phyloP scores from a whole-genome alignment of 2,888 invertebrate species.

The Brachylomia viminalis region DNA sequence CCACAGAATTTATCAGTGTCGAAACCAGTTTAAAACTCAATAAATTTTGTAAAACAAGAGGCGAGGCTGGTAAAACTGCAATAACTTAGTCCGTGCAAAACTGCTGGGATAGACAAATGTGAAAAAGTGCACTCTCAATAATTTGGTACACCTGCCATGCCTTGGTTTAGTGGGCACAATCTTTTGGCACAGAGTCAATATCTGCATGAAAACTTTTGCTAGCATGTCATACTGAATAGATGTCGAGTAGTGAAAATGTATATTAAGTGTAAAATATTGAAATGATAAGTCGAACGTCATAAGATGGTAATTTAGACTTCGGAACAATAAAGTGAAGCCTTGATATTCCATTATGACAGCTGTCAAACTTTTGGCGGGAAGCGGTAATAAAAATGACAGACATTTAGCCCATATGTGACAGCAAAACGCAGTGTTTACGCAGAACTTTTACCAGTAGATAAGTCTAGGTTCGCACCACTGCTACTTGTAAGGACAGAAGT shows the following conservation, averaged over 20 bases:
- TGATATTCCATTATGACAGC: constrained; percentile 9
- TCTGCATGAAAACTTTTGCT: constrained; percentile 6
- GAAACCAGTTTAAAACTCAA: constrained; percentile 43
- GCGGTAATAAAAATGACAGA: not conserved
- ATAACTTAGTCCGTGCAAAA: constrained; percentile 42
- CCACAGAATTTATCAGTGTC: constrained; percentile 35
- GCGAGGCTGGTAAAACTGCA: constrained; percentile 31
- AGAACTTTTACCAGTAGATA: not conserved
- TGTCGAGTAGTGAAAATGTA: not conserved
- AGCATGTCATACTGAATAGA: constrained; percentile 1
- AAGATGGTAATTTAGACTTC: not conserved
- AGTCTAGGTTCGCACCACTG: not conserved
- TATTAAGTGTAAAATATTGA: not conserved
- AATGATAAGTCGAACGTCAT: not conserved
- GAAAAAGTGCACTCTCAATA: constrained; percentile 51
- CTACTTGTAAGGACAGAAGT: not conserved
- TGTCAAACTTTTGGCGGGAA: constrained; percentile 30
- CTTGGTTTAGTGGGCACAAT: constrained; percentile 28
- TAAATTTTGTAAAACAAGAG: constrained; percentile 38
- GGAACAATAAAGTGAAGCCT: not conserved
- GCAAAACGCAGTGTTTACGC: constrained; percentile 28
- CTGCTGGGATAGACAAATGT: constrained; percentile 22
- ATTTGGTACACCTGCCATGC: constrained; percentile 43
- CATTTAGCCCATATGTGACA: not conserved
- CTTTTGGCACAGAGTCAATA: constrained; percentile 46